These are phyloP conservation scores for Stenodema calcarata DNA, from an alignment of 2,888 invertebrate species.

Conservation along the genomic window DNA sequence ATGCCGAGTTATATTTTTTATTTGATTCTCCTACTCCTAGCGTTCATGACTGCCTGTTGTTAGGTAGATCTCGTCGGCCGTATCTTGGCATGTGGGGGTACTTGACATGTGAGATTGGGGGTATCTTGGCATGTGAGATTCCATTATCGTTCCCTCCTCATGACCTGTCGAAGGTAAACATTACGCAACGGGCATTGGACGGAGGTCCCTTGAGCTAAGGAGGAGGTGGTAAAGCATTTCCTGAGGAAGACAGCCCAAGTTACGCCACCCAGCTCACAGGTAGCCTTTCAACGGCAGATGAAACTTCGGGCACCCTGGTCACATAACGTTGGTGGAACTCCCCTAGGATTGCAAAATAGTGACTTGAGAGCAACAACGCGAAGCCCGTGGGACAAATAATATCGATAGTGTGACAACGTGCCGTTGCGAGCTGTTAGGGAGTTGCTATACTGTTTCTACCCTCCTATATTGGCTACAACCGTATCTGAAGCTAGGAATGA, in stretches of 20 bases:
- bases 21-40: no score
- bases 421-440: no score
- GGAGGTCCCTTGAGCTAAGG: neutral
- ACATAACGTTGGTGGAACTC: neutral
- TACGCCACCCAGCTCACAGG: neutral
- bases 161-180: neutral
- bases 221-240: neutral
- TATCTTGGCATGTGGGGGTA: neutral
- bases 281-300: neutral
- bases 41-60: no score
- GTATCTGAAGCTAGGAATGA: no score
- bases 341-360: neutral
- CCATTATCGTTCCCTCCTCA: neutral
- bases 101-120: neutral
- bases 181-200: neutral
- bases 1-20: no score
- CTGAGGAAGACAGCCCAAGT: neutral
- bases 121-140: neutral
- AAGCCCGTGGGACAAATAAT: neutral
- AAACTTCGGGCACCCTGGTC: neutral
- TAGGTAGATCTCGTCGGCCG: neutral
- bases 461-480: no score
- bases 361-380: neutral
- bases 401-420: neutral
- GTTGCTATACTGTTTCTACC: no score